Conservation (phyloP, 2,113 vertebrate genomes). For the Phaethon lepturus region DNA sequence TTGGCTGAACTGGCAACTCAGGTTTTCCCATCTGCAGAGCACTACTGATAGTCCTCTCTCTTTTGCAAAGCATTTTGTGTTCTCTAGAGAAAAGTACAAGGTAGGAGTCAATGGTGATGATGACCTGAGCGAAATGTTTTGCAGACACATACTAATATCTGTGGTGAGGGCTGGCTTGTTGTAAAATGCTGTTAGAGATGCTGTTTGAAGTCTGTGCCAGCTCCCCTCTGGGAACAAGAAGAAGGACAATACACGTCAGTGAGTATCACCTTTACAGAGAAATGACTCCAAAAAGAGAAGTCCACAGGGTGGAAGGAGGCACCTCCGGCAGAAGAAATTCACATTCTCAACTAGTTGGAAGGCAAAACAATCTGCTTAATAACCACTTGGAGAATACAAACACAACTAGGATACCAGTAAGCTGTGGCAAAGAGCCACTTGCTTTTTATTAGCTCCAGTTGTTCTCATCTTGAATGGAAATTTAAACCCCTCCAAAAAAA, state of each 20-base stretch:
- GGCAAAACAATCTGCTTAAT: neutral
- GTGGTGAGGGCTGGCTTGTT: neutral
- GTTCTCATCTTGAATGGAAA: neutral
- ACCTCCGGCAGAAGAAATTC: neutral
- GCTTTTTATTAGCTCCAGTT: neutral
- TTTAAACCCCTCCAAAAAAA: neutral
- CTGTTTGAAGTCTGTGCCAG: neutral
- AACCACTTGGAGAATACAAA: neutral
- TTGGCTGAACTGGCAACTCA: neutral
- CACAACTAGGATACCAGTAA: neutral
- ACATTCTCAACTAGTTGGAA: neutral
- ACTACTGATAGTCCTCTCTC: neutral
- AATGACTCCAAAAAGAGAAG: neutral
- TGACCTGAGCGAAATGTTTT: neutral
- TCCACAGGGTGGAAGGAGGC: neutral
- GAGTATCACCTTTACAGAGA: neutral
- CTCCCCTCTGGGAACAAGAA: neutral
- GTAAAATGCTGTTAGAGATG: neutral
- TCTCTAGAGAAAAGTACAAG: neutral
- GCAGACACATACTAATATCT: neutral
- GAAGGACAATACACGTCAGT: neutral
- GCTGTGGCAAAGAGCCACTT: neutral
- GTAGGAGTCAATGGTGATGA: neutral
- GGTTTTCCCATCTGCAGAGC: neutral
- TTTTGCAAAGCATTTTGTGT: neutral